These are phyloP conservation scores for Ptilodon capucinus DNA, from an alignment of 2,888 invertebrate species.

Conservation along the genomic window DNA sequence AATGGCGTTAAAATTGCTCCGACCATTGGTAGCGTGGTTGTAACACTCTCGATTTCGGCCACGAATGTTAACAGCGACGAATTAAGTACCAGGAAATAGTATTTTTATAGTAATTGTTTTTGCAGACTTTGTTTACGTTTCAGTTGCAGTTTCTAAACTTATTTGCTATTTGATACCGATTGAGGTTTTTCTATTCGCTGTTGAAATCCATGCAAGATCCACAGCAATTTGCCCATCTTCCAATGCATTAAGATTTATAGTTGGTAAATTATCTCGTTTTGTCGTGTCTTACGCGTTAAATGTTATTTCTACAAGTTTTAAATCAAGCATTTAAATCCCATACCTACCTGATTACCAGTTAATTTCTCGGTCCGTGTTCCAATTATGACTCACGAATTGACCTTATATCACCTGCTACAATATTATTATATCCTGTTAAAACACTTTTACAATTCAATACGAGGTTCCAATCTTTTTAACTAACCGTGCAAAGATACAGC, in stretches of 20 bases:
- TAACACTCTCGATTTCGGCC: conserved; percentile 51
- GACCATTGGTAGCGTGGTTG: conserved; percentile 35
- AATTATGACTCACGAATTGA: not conserved
- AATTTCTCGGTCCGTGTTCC: not conserved
- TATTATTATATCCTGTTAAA: not conserved
- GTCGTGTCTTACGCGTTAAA: not conserved
- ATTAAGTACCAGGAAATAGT: conserved; percentile 2
- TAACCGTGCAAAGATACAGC: not conserved
- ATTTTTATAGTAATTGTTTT: not conserved
- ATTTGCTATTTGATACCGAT: not conserved
- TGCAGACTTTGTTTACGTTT: not conserved
- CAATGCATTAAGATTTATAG: no score
- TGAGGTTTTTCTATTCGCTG: not conserved
- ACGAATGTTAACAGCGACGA: conserved; percentile 33
- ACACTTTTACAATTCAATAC: not conserved
- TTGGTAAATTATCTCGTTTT: no score
- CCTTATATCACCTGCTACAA: not conserved
- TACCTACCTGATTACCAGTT: not conserved
- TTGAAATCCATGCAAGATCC: not conserved
- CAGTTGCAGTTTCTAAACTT: not conserved
- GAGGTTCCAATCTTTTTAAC: not conserved
- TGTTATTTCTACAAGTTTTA: not conserved
- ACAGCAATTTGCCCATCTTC: not conserved
- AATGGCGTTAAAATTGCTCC: conserved; percentile 48
- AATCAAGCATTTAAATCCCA: not conserved